Evolutionary conservation across 2,113 vertebrate genomes (phyloP).

Genomic region (Nettapus auritus): DNA sequence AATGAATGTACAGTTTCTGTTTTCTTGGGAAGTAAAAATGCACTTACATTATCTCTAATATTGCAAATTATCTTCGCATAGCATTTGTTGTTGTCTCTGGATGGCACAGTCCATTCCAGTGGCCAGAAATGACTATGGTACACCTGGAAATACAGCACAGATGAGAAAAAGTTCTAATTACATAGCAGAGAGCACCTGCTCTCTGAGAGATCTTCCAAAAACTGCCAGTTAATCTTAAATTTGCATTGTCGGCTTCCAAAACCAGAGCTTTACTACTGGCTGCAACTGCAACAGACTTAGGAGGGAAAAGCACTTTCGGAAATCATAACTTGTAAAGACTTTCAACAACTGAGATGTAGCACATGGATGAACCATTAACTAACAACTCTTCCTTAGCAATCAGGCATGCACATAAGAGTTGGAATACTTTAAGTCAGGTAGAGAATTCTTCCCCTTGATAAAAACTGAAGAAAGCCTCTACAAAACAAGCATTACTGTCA

Average conservation of each 20-base stretch:
- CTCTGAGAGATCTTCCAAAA: neutral
- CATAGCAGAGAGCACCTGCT: neutral
- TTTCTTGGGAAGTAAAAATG: neutral
- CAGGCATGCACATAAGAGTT: neutral
- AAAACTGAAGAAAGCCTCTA: neutral
- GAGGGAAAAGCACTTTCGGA: neutral
- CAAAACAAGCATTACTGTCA: neutral
- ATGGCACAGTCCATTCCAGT: conserved; percentile 84
- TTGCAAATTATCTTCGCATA: conserved; percentile 88
- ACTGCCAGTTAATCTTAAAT: neutral
- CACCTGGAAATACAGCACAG: conserved; percentile 74
- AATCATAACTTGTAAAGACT: neutral
- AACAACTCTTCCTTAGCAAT: neutral
- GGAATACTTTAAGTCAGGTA: neutral
- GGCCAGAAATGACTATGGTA: conserved; percentile 88
- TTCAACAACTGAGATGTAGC: neutral
- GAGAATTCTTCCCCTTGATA: neutral
- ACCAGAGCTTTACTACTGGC: neutral
- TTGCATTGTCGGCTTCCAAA: neutral
- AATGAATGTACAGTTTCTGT: neutral
- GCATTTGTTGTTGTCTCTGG: conserved; percentile 86
- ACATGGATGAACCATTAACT: neutral
- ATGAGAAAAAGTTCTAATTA: neutral
- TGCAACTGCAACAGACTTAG: neutral
- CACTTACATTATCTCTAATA: conserved; percentile 78